phyloP scores from a whole-genome alignment of 2,797 vertebrate genomes.

The Sebastes vulpes region DNA sequence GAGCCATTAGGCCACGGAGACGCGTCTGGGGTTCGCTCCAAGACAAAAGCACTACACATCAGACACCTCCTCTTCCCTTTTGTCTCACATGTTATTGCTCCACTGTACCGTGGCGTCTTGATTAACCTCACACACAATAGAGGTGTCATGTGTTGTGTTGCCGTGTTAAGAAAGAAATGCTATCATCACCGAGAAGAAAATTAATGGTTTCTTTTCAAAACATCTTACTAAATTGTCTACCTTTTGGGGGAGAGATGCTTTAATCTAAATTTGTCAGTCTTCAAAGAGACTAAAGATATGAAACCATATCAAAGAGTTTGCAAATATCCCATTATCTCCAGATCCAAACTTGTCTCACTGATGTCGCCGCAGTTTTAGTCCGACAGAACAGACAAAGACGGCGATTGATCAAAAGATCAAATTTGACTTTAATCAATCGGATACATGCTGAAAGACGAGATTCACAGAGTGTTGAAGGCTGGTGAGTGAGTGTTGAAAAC shows the following conservation, averaged over 20 bases:
- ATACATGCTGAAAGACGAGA: neutral
- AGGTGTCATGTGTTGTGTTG: constrained; percentile 24
- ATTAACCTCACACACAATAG: constrained; percentile 39
- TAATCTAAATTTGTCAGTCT: neutral
- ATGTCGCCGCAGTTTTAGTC: neutral
- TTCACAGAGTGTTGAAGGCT: neutral
- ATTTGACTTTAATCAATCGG: neutral
- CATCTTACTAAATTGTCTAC: neutral
- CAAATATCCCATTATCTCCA: neutral
- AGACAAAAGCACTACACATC: constrained; percentile 51
- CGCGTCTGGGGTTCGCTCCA: constrained; percentile 26
- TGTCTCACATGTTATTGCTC: constrained; percentile 32
- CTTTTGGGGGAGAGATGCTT: neutral
- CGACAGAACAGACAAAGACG: neutral
- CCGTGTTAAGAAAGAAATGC: neutral
- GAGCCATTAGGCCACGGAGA: constrained; percentile 62
- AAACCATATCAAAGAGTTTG: neutral
- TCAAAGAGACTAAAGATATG: neutral
- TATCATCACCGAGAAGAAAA: neutral
- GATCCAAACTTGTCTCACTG: neutral
- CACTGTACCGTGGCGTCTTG: constrained; percentile 25
- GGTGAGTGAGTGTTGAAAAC: neutral
- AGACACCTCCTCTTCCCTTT: constrained; percentile 31
- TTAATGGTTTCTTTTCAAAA: neutral
- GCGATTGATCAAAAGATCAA: neutral